Evolutionary conservation across 2,113 vertebrate species (phyloP), one percentile per base, ranked within the genome.

Genomic region (Grammomys dolichurus): DNA sequence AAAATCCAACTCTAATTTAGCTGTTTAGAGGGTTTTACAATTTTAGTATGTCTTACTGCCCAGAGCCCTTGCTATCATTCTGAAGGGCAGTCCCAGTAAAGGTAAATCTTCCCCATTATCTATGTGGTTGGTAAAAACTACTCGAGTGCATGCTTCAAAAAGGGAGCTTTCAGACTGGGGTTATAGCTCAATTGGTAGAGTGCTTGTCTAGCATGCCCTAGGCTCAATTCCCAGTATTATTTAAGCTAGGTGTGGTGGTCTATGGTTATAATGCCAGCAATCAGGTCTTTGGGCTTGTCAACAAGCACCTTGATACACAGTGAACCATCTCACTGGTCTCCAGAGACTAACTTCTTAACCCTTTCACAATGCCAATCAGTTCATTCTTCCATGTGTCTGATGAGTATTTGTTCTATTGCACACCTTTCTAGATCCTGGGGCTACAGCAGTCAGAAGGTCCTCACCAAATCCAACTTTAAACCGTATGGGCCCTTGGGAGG

Each of bases 361-460:
- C 56, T 94, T 87, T 69, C 2, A 26, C 86, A 82, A 22, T 86
- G 63, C 56, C n/a, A 75, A 7, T 33, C 75, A 28, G 69, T 91
- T 94, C 48, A 75, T 70, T 97, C 46, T 92, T 31, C 84, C 46
- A 92, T 76, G n/a, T 70, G 48, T 95, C 75, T 87, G 67, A 77
- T 92, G 20, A 20, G 43, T 33, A 56, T 31, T 33, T 63, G 3
- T 96, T 85, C n/a, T 80, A 24, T 51, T n/a, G 20, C 9, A 12
- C 28, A 48, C 22, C 26, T 1, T 96, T 90, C 70, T 92, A 92
- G 86, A 58, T 24, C 60, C 70, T 91, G 58, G 40, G 36, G 76
- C 58, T 86, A 48, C 28, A 93, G 46, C 67, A 80, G 19, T 89
- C 67, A 78, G 73, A 94, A 91, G 56, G 84, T 36, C 67, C 31